Evolutionary conservation across 92 coral and sea anemone genomes (phyloP).

Genomic region (Palythoa grandiflora): DNA sequence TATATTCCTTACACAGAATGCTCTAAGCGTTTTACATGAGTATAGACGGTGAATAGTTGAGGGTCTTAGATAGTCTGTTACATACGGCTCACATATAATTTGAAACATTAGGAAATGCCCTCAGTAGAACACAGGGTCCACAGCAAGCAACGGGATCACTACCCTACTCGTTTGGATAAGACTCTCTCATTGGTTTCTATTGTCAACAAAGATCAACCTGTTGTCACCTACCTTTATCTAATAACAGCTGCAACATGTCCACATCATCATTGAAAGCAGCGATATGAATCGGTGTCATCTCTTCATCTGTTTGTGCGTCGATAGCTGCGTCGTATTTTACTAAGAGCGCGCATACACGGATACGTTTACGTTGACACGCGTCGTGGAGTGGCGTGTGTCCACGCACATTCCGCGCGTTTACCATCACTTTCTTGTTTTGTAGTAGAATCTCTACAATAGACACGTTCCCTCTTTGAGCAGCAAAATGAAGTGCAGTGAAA

Average conservation of each 20-base stretch:
- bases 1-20: too few relatives aligned
- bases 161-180: too few relatives aligned
- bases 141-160: too few relatives aligned
- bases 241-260: background rate
- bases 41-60: too few relatives aligned
- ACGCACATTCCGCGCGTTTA: constrained; percentile 28
- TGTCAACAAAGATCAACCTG: background rate
- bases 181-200: too few relatives aligned
- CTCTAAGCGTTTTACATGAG: too few relatives aligned
- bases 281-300: constrained; percentile 17
- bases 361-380: constrained; percentile 16
- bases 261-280: constrained; percentile 22
- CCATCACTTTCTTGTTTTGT: constrained; percentile 2
- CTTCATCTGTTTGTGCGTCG: background rate
- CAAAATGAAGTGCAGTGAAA: constrained; percentile 35
- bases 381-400: constrained; percentile 34
- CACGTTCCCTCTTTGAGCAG: constrained; percentile 10
- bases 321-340: constrained; percentile 31
- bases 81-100: too few relatives aligned
- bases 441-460: constrained; percentile 7
- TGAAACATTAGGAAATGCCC: too few relatives aligned
- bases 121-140: too few relatives aligned
- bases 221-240: constrained; percentile 12
- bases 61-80: too few relatives aligned
- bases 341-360: constrained; percentile 12